phyloP scores from a whole-genome alignment of 2,888 invertebrate genomes.

The Papilio protenor region DNA sequence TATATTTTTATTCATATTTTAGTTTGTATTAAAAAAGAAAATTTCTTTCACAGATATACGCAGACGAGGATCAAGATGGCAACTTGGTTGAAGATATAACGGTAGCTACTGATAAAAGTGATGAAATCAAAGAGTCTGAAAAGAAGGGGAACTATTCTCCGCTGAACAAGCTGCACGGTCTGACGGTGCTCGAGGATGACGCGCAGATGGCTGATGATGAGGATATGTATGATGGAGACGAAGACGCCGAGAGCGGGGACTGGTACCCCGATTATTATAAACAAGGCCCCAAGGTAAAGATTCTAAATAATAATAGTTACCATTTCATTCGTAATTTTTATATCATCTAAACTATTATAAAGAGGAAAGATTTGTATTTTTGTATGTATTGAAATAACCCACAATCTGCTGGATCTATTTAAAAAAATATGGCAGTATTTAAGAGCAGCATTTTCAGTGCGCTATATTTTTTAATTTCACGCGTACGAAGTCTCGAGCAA shows the following conservation, averaged over 20 bases:
- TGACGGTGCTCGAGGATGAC: constrained; percentile 75
- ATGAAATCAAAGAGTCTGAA: constrained; percentile 47
- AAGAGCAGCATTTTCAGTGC: too few relatives aligned
- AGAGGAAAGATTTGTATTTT: too few relatives aligned
- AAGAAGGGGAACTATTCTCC: constrained; percentile 59
- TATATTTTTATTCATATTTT: too few relatives aligned
- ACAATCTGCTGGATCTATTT: too few relatives aligned
- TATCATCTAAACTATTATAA: too few relatives aligned
- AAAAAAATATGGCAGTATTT: too few relatives aligned
- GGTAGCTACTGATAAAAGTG: constrained; percentile 46
- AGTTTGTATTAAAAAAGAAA: not conserved
- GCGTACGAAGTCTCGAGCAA: too few relatives aligned
- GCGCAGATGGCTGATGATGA: constrained; percentile 66
- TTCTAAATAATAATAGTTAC: too few relatives aligned
- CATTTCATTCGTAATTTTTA: too few relatives aligned
- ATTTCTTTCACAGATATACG: constrained; percentile 65
- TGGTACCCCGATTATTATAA: constrained; percentile 74
- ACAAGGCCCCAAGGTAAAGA: constrained; percentile 63
- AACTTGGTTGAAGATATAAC: constrained; percentile 54
- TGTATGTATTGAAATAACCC: too few relatives aligned
- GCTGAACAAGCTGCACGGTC: constrained; percentile 69
- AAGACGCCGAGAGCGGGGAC: constrained; percentile 73
- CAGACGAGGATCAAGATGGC: constrained; percentile 70
- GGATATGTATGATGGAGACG: constrained; percentile 64
- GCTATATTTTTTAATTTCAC: too few relatives aligned